Evolutionary conservation across 92 coral and sea anemone genomes (phyloP).

Genomic region (Porites cylindrica): DNA sequence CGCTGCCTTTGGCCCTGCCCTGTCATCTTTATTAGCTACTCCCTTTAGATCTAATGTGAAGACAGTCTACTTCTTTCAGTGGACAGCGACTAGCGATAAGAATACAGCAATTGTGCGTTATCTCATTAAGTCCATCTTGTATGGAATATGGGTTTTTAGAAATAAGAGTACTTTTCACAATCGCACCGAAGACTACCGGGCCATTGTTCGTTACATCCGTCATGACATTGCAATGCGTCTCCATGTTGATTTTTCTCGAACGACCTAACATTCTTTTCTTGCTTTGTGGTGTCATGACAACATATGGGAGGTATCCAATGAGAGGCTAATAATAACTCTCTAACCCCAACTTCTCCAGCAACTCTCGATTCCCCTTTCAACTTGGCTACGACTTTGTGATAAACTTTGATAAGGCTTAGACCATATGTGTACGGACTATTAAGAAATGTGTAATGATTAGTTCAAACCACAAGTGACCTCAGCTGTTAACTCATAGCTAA

Average conservation of each 20-base stretch:
- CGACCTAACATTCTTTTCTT: neutral
- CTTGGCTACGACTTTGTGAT: neutral
- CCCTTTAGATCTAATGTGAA: neutral
- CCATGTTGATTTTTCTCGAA: neutral
- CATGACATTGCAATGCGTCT: neutral
- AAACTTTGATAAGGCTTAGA: neutral
- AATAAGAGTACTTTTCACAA: slow-evolving; percentile 15
- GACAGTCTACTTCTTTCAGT: neutral
- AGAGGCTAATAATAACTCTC: neutral
- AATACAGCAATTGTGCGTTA: neutral
- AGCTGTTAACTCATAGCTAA: neutral
- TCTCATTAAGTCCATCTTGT: neutral
- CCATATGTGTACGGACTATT: too few species aligned
- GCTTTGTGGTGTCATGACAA: neutral
- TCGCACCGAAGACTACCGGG: neutral
- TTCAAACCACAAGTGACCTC: too few species aligned
- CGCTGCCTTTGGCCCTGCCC: neutral
- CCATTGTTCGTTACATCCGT: neutral
- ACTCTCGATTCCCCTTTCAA: neutral
- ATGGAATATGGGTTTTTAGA: slow-evolving; percentile 13
- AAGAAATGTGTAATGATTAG: too few species aligned
- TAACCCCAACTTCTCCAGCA: neutral
- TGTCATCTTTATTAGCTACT: neutral
- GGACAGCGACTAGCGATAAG: neutral
- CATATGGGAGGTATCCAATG: neutral